Percentiles rank a stretch among this genome's conserved stretches.
Evolutionary conservation across 2,113 vertebrate species (phyloP).

Genomic region (Sinocyclocheilus maitianheensis): DNA sequence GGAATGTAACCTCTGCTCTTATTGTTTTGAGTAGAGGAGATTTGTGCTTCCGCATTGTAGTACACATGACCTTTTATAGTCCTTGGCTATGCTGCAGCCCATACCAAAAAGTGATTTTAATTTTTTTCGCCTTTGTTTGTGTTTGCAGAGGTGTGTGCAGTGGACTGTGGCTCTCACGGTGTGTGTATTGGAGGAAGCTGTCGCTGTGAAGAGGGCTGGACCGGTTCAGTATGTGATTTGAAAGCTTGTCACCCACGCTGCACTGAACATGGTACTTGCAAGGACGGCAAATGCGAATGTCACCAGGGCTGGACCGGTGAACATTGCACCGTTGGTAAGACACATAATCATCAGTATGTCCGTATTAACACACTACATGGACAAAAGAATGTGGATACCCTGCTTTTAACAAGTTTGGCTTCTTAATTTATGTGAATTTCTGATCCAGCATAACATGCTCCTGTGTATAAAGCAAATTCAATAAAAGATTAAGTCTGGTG

Average conservation of each 20-base stretch:
- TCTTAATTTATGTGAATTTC: neutral
- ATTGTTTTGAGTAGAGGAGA: slow-evolving; percentile 41
- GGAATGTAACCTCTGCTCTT: slow-evolving; percentile 49
- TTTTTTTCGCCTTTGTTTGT: slow-evolving; percentile 24
- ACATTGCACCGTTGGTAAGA: slow-evolving; percentile 96
- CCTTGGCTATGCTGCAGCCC: neutral
- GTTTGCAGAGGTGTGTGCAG: slow-evolving; percentile 84
- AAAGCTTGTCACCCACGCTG: slow-evolving; percentile 93
- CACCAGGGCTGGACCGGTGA: slow-evolving; percentile 98
- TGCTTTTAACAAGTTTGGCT: neutral
- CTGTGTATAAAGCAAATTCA: neutral
- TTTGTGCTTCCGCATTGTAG: neutral
- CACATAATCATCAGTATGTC: neutral
- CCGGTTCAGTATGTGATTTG: slow-evolving; percentile 86
- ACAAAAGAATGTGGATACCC: neutral
- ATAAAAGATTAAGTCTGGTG: neutral
- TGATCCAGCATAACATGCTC: neutral
- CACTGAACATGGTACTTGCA: slow-evolving; percentile 92
- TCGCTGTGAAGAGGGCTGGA: slow-evolving; percentile 96
- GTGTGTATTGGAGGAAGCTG: slow-evolving; percentile 89
- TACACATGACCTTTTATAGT: neutral
- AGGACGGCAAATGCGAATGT: slow-evolving; percentile 96
- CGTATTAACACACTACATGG: slow-evolving; percentile 19
- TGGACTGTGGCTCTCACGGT: slow-evolving; percentile 87
- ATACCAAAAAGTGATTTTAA: slow-evolving; percentile 11